Conservation (phyloP, 2,797 vertebrate genomes). For the Myotis planiceps region DNA sequence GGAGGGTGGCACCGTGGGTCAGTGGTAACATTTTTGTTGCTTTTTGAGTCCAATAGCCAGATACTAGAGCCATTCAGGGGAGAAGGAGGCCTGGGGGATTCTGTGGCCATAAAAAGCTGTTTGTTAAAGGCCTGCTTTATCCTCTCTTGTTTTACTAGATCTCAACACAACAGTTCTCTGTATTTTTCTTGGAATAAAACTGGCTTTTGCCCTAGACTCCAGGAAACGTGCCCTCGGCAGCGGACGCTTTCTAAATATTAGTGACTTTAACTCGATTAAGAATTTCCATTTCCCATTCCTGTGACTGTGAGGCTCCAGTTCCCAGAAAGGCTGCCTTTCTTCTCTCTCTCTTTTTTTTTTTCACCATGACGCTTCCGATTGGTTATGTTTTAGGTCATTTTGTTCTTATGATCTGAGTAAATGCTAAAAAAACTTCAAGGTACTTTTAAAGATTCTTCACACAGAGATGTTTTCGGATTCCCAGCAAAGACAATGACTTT, state of each 20-base stretch:
- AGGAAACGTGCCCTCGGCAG: slow-evolving; percentile 53
- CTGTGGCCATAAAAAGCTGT: slow-evolving; percentile 50
- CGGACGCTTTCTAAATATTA: slow-evolving; percentile 71
- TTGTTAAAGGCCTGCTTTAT: slow-evolving; percentile 62
- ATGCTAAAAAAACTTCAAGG: slow-evolving; percentile 26
- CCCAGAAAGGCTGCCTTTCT: slow-evolving; percentile 5
- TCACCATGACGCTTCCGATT: background rate
- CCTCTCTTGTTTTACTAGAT: slow-evolving; percentile 32
- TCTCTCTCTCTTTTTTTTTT: background rate
- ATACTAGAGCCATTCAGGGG: slow-evolving; percentile 58
- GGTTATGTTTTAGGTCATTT: slow-evolving; percentile 19
- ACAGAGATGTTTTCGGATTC: slow-evolving; percentile 29
- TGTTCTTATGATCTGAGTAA: slow-evolving; percentile 4
- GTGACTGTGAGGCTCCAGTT: slow-evolving; percentile 2
- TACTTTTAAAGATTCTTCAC: background rate
- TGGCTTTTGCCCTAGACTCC: slow-evolving; percentile 54
- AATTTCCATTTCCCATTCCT: slow-evolving; percentile 58
- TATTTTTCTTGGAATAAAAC: slow-evolving; percentile 74
- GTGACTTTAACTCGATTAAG: slow-evolving; percentile 67
- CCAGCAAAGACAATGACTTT: background rate
- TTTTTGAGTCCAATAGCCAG: background rate
- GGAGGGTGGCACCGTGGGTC: background rate
- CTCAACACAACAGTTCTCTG: slow-evolving; percentile 66
- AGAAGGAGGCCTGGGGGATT: background rate
- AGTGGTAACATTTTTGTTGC: slow-evolving; percentile 42